Base-by-base conservation (phyloP, 1,140 invertebrate genomes). In the Colletes gigas region DNA sequence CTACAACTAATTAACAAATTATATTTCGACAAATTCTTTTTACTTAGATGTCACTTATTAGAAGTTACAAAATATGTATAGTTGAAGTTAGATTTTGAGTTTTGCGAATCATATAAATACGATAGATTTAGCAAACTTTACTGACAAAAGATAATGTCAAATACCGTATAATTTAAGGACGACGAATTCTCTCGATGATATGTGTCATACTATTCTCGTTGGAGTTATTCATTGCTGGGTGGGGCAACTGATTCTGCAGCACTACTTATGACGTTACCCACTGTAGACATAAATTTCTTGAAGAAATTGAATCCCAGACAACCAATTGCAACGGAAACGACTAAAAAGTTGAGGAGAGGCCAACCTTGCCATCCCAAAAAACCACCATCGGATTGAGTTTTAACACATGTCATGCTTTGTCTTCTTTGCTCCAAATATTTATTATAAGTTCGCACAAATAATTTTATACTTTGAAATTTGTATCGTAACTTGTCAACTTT, bases 301-400 rank as follows among this genome's bases (percentile, higher is more conserved):
- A 76, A 88, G 9, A 76, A 17, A 47, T 65, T 44, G 19, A 17
- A 77, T 67, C 50, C 79, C 3, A 88, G 66, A 70, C 88, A 90
- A 54, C 17, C 71, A 30, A 90, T 71, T 17, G 55, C 78, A 21
- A 55, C 65, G 0, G 80, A 17, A 41, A 90, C 47, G 14, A 90
- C 50, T 12, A 91, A 15, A 17, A 88, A 86, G 68, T 62, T 89
- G 39, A 90, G 9, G 30, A 90, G 86, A 4, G 81, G 14, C 89
- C 89, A 91, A 10, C 84, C 88, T 9, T 10, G 15, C 90, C 89
- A 91, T 4, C 15, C 74, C 17, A 87, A 4, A 1, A 86, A 17
- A 83, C 55, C 30, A 83, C 55, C 30, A 0, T 30, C 54, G 9
- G 57, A 60, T 17, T 52, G 8, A 19, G 17, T n/a, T 78, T 67